phyloP scores from a whole-genome alignment of 2,888 invertebrate genomes.

The Amblyjoppa fuscipennis region DNA sequence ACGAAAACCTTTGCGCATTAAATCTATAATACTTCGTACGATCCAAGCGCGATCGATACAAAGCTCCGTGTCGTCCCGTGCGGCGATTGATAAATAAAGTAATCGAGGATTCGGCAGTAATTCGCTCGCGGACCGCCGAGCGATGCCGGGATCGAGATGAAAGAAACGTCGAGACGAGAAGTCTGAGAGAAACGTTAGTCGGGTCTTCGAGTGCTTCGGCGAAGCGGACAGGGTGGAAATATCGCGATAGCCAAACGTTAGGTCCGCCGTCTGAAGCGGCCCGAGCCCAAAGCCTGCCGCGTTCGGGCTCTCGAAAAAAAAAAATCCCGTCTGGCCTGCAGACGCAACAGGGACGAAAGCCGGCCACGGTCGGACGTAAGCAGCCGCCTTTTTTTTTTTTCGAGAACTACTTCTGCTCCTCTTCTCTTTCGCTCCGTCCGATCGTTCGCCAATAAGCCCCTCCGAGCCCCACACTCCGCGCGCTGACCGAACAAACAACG shows the following conservation, averaged over 20 bases:
- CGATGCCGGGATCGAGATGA: too few species aligned
- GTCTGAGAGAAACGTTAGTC: neutral
- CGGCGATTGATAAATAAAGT: too few species aligned
- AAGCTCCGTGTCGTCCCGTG: too few species aligned
- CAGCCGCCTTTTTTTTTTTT: neutral
- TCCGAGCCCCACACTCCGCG: neutral
- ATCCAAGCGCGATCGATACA: too few species aligned
- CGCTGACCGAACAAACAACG: neutral
- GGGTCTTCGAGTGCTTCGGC: constrained; percentile 14
- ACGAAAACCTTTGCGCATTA: neutral
- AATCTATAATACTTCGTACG: neutral
- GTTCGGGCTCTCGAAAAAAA: constrained; percentile 19
- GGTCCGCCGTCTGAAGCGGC: neutral
- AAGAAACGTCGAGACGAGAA: neutral
- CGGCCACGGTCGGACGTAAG: neutral
- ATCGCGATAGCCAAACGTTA: constrained; percentile 4
- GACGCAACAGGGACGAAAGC: constrained; percentile 30
- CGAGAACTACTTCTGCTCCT: neutral
- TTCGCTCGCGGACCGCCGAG: too few species aligned
- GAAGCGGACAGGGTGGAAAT: constrained; percentile 9
- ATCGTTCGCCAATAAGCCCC: constrained; percentile 31
- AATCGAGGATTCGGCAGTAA: too few species aligned
- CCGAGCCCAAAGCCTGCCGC: neutral
- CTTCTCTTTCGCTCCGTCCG: constrained; percentile 2
- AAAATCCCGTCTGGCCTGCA: constrained; percentile 30